Base-by-base conservation (phyloP, 2,113 vertebrate species). In the Platichthys flesus region DNA sequence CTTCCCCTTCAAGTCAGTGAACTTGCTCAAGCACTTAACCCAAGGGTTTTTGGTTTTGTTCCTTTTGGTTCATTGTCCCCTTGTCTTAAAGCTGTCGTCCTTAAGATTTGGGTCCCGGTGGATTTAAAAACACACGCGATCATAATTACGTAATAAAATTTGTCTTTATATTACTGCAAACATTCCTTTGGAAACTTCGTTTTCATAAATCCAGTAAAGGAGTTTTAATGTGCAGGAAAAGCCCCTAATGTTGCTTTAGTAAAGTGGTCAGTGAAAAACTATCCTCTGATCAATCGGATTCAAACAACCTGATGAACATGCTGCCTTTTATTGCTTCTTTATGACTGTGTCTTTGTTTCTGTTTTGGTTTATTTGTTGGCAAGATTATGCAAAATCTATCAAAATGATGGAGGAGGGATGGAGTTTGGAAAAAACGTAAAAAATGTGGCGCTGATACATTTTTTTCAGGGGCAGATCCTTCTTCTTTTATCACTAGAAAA, bases 1-100 rank as follows among this genome's bases (percentile, higher is more conserved):
- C 0, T 8, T 23, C 37, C 55, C 56, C 81, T 37, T 20, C 5
- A 75, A 52, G 76, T 67, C 61, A 21, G 78, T 28, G 15, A 49
- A 57, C 59, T n/a, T 54, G 74, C 71, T 28, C 8, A 1, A 23
- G 20, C 58, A 45, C 49, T 74, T 9, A 75, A 18, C 45, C 18
- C 20, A 23, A 16, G 49, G 59, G 42, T n/a, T 58, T 65, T 7
- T 54, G 1, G 6, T n/a, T n/a, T 9, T 55, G 5, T 49, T 45
- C 15, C 31, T 55, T 9, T 61, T 4, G 45, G 31, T 28, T 28
- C 52, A 18, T 7, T 9, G 18, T 68, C 3, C 3, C 15, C 26
- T n/a, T n/a, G 28, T 74, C 51, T n/a, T n/a, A 18, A 45, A 55
- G 35, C 42, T 37, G 58, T 13, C 20, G 56, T 31, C 54, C 21